Evolutionary conservation across 2,888 invertebrate genomes (phyloP).

Genomic region (Timandra comae): DNA sequence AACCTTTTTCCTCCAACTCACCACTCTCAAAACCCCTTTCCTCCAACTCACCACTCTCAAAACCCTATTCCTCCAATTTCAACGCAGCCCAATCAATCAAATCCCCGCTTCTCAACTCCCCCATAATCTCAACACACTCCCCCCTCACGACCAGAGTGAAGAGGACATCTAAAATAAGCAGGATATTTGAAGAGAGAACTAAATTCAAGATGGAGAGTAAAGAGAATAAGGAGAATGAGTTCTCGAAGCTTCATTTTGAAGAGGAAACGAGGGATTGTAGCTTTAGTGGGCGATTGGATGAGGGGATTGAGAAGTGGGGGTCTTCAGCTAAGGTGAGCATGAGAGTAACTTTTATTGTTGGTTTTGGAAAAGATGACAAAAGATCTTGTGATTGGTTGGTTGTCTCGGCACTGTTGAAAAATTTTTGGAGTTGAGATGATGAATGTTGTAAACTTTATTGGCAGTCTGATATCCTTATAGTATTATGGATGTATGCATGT

Average conservation of each 20-base stretch:
- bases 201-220: conserved; percentile 56
- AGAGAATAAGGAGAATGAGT: conserved; percentile 40
- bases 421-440: too few species aligned
- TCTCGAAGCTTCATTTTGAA: conserved; percentile 50
- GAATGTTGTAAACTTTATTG: too few species aligned
- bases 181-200: conserved; percentile 54
- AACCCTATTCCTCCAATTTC: neutral
- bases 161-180: conserved; percentile 40
- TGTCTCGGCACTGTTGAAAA: too few species aligned
- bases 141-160: conserved; percentile 33
- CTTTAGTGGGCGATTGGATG: conserved; percentile 42
- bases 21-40: neutral
- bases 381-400: too few species aligned
- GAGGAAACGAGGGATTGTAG: conserved; percentile 62
- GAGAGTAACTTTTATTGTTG: too few species aligned
- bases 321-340: conserved; percentile 51
- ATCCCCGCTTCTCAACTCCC: conserved; percentile 28
- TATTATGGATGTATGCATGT: too few species aligned
- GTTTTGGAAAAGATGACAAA: too few species aligned
- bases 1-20: neutral
- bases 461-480: too few species aligned
- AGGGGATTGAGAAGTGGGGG: conserved; percentile 40
- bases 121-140: conserved; percentile 22
- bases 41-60: neutral
- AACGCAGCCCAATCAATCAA: conserved; percentile 16